These are phyloP conservation scores for Drosophila putrida DNA, from an alignment of 2,888 invertebrate species.

Conservation along the genomic window DNA sequence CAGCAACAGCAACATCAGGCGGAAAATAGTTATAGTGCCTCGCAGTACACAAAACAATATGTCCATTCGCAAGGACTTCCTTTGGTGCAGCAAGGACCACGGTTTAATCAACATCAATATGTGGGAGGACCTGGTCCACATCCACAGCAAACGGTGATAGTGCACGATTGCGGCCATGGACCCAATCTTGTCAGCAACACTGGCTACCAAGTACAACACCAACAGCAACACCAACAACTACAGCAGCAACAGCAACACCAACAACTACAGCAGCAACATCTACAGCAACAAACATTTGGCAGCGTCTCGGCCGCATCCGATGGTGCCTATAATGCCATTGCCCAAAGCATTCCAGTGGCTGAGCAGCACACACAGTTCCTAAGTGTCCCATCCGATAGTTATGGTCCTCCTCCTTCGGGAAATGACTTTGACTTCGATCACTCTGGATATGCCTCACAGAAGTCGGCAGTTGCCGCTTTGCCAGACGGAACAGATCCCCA, in stretches of 20 bases:
- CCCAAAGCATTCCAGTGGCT: constrained; percentile 81
- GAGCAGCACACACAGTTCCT: constrained; percentile 81
- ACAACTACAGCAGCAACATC: constrained; percentile 15
- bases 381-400: constrained; percentile 65
- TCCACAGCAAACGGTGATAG: constrained; percentile 53
- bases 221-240: constrained; percentile 6
- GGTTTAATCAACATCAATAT: constrained; percentile 75
- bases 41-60: constrained; percentile 70
- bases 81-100: constrained; percentile 70
- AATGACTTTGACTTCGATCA: constrained; percentile 76
- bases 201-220: constrained; percentile 68
- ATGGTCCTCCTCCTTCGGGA: constrained; percentile 81
- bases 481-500: constrained; percentile 76
- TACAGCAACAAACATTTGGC: constrained; percentile 47
- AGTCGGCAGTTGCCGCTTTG: constrained; percentile 69
- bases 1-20: constrained; percentile 13
- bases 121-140: constrained; percentile 66
- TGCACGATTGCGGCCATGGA: constrained; percentile 84
- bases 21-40: constrained; percentile 74
- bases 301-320: constrained; percentile 57
- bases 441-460: constrained; percentile 83
- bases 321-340: constrained; percentile 70
- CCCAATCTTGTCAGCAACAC: constrained; percentile 81
- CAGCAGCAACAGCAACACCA: too few relatives aligned
- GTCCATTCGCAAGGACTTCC: constrained; percentile 78